A percentile compares a stretch with the other conserved stretches of the same genome.
Conservation (phyloP, 2,113 vertebrate species). For the Euleptes europaea region DNA sequence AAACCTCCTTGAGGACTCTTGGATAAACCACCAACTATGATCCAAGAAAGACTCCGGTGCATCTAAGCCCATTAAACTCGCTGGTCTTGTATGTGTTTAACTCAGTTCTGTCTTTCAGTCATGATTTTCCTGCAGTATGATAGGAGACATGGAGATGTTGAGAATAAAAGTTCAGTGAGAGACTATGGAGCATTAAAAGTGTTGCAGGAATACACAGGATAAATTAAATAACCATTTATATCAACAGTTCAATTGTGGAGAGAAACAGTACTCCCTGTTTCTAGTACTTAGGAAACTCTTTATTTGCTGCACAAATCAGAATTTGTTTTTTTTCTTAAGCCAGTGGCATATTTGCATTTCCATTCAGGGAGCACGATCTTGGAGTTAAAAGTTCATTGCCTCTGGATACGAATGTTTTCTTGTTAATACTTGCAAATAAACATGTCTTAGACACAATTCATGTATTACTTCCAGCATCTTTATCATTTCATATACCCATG, state of each 20-base stretch:
- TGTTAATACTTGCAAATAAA: not conserved
- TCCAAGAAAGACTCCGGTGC: not conserved
- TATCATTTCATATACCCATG: slow-evolving; percentile 23
- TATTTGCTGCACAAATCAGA: not conserved
- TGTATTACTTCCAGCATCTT: slow-evolving; percentile 22
- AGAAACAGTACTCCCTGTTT: not conserved
- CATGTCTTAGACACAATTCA: slow-evolving; percentile 19
- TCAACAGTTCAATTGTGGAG: not conserved
- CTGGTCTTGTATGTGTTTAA: not conserved
- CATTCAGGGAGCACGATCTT: not conserved
- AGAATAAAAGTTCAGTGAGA: not conserved
- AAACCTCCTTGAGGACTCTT: not conserved
- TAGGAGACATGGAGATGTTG: too few species aligned
- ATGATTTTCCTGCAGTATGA: not conserved
- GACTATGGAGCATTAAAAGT: not conserved
- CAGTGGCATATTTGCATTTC: not conserved
- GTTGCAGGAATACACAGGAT: not conserved
- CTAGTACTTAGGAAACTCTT: not conserved
- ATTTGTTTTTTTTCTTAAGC: not conserved
- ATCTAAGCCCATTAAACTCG: not conserved
- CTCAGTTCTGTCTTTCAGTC: not conserved
- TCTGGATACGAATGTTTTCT: not conserved
- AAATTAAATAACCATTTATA: not conserved
- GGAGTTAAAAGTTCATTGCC: not conserved
- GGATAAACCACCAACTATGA: too few species aligned